Evolutionary conservation across 2,888 invertebrate species (phyloP).

Genomic region (Melangyna quadrimaculata): DNA sequence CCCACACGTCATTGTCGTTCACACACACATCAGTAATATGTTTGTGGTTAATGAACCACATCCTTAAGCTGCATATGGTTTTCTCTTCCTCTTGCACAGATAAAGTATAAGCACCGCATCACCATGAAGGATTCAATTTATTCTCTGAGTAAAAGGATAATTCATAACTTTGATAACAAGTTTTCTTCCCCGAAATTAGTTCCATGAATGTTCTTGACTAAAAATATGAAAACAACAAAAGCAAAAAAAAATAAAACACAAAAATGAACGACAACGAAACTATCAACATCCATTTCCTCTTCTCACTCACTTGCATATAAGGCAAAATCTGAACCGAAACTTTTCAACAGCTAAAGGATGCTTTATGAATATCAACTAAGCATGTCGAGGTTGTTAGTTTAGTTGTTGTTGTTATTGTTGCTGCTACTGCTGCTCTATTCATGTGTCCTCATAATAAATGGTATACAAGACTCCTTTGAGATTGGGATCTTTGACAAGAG

Average conservation of each 20-base stretch:
- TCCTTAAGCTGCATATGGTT: not conserved
- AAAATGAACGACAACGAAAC: not conserved
- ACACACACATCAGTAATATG: not conserved
- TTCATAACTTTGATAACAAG: slow-evolving; percentile 55
- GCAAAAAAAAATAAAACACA: not conserved
- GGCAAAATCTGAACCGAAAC: not conserved
- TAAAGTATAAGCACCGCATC: not conserved
- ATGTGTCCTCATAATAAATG: not conserved
- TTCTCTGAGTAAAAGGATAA: slow-evolving; percentile 9
- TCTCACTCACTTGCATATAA: slow-evolving; percentile 8
- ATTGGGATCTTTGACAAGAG: not conserved
- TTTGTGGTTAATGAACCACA: not conserved
- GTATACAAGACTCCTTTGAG: not conserved
- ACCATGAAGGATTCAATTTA: slow-evolving; percentile 13
- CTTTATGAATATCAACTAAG: slow-evolving; percentile 56
- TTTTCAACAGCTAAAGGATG: slow-evolving; percentile 26
- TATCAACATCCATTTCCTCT: slow-evolving; percentile 15
- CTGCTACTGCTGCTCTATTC: not conserved
- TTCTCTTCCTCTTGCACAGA: not conserved
- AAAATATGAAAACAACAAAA: not conserved
- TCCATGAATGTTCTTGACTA: slow-evolving; percentile 2
- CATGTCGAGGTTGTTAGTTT: not conserved
- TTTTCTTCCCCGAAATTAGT: slow-evolving; percentile 59
- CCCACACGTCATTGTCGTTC: not conserved
- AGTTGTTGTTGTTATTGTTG: slow-evolving; percentile 1